phyloP scores from a whole-genome alignment of 2,113 vertebrate genomes.

The Microcebus lehilahytsara region DNA sequence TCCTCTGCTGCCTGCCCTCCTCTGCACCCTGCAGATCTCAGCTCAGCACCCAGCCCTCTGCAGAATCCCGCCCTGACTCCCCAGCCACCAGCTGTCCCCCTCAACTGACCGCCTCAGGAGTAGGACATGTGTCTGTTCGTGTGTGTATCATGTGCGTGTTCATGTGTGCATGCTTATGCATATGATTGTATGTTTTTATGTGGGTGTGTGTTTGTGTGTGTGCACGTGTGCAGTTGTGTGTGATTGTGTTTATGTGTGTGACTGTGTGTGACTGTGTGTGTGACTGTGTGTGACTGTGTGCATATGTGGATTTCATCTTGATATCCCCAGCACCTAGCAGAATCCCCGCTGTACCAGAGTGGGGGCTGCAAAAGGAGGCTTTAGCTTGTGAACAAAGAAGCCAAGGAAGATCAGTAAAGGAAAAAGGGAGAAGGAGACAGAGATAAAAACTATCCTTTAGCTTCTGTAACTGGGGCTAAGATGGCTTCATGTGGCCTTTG shows the following conservation, averaged over 20 bases:
- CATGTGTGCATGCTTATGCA: too few relatives aligned
- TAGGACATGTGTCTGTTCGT: too few relatives aligned
- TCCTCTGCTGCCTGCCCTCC: too few relatives aligned
- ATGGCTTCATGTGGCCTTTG: not conserved
- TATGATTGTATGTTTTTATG: not conserved
- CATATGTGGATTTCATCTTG: not conserved
- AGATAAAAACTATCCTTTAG: not conserved
- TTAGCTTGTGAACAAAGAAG: not conserved
- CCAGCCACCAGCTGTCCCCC: not conserved
- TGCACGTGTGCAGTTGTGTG: not conserved
- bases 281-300: not conserved
- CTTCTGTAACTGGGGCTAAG: not conserved
- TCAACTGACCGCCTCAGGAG: not conserved
- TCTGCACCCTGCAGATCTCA: not conserved
- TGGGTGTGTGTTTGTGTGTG: not conserved
- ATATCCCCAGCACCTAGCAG: not conserved
- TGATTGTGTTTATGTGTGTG: not conserved
- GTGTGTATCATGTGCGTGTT: too few relatives aligned
- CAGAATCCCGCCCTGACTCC: not conserved
- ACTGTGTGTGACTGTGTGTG: too few relatives aligned
- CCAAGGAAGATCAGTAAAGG: not conserved
- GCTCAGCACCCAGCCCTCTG: not conserved
- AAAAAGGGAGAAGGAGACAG: not conserved
- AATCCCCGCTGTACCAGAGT: not conserved
- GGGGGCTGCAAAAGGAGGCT: not conserved